Conservation (phyloP, 2,797 vertebrate genomes). For the Syndactyla subalaris region DNA sequence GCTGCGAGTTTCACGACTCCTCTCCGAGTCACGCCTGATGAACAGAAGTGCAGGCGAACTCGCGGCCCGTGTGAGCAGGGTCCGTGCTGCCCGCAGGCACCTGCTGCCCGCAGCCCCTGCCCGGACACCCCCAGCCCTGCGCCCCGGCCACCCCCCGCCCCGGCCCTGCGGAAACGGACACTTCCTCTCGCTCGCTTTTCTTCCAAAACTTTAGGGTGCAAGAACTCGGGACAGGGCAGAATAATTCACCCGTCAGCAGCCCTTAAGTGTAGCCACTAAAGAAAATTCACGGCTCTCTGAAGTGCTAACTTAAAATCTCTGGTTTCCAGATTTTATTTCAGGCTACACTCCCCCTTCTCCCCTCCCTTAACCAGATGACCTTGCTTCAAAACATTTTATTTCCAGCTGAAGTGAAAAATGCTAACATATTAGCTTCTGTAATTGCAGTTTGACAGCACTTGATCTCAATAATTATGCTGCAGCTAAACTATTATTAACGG, state of each 20-base stretch:
- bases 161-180: neutral
- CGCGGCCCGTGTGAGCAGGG: neutral
- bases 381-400: conserved; percentile 71
- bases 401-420: conserved; percentile 74
- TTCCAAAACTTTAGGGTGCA: neutral
- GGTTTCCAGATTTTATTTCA: conserved; percentile 72
- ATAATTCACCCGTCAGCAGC: conserved; percentile 2
- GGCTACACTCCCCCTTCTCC: conserved; percentile 40
- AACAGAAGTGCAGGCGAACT: neutral
- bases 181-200: neutral
- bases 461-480: conserved; percentile 75
- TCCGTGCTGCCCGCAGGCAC: neutral
- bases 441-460: conserved; percentile 76
- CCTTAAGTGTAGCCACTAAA: neutral
- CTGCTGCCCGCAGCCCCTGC: conserved; percentile 8
- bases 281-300: conserved; percentile 63
- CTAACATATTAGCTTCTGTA: conserved; percentile 74
- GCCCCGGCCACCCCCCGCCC: neutral
- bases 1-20: neutral
- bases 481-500: conserved; percentile 77
- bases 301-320: conserved; percentile 69
- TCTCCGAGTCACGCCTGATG: neutral
- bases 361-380: conserved; percentile 68
- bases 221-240: neutral
- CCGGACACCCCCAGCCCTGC: neutral